These are phyloP conservation scores for Thaleichthys pacificus DNA, from an alignment of 2,797 vertebrate species.

Conservation along the genomic window DNA sequence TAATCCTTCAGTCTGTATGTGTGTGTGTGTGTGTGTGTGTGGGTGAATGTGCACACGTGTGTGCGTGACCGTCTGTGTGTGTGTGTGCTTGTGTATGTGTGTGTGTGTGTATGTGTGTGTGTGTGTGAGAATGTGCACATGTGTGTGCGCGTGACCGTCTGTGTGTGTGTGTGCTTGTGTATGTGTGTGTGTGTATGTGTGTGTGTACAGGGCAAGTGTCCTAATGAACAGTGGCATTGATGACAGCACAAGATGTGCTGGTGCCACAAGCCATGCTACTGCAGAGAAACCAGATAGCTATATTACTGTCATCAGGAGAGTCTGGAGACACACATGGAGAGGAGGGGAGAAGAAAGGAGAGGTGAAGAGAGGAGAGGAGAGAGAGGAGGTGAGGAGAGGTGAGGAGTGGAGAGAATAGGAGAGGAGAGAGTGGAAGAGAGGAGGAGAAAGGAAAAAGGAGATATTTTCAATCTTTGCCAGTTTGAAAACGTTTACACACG, in stretches of 20 bases:
- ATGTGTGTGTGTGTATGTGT: background rate
- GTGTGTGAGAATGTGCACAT: background rate
- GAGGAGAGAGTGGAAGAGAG: too few species aligned
- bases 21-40: background rate
- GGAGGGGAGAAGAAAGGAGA: background rate
- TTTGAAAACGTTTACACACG: too few species aligned
- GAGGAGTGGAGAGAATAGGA: too few species aligned
- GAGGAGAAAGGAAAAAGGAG: too few species aligned
- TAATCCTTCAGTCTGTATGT: conserved; percentile 30
- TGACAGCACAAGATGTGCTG: conserved; percentile 55
- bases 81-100: background rate
- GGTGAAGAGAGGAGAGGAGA: background rate
- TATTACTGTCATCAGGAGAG: background rate
- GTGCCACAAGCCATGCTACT: background rate
- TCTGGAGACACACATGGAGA: background rate
- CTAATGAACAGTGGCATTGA: conserved; percentile 60
- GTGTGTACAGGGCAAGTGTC: conserved; percentile 43
- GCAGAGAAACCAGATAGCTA: background rate
- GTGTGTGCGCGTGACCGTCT: background rate
- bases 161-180: background rate
- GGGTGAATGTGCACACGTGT: too few species aligned
- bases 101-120: conserved; percentile 29
- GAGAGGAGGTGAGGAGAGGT: background rate
- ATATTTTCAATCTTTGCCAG: too few species aligned
- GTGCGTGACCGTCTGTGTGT: background rate